Evolutionary conservation across 53 echinoderm and acorn worm species (phyloP).

Genomic region (Arbacia lixula): DNA sequence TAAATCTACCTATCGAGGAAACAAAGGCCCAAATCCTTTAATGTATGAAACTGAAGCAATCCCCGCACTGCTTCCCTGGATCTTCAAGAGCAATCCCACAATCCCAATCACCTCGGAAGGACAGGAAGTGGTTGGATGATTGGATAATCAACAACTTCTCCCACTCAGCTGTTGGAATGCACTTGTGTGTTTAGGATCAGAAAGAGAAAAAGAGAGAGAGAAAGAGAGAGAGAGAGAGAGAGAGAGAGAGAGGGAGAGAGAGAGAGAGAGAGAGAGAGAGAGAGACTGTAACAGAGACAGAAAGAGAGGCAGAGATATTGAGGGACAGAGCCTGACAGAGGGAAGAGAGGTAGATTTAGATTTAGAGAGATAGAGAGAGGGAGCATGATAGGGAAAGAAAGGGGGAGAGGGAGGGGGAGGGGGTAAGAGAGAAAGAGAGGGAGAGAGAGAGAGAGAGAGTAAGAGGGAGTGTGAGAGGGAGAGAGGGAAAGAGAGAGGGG

Average conservation of each 20-base stretch:
- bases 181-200: too few species aligned
- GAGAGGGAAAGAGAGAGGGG: neutral
- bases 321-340: neutral
- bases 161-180: slow-evolving; percentile 14
- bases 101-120: too few species aligned
- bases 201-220: too few species aligned
- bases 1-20: too few species aligned
- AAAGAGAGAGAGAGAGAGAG: neutral
- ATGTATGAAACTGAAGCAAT: too few species aligned
- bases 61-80: too few species aligned
- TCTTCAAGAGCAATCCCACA: too few species aligned
- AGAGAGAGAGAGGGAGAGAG: neutral
- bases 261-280: neutral
- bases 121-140: slow-evolving; percentile 30
- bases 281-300: neutral
- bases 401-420: neutral
- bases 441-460: neutral
- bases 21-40: too few species aligned
- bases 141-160: slow-evolving; percentile 30
- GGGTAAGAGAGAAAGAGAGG: neutral
- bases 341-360: neutral
- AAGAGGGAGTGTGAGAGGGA: neutral
- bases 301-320: neutral
- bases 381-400: neutral
- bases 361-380: neutral